phyloP scores from a whole-genome alignment of 2,888 invertebrate species.

The Lasioglossum oenotherae region DNA sequence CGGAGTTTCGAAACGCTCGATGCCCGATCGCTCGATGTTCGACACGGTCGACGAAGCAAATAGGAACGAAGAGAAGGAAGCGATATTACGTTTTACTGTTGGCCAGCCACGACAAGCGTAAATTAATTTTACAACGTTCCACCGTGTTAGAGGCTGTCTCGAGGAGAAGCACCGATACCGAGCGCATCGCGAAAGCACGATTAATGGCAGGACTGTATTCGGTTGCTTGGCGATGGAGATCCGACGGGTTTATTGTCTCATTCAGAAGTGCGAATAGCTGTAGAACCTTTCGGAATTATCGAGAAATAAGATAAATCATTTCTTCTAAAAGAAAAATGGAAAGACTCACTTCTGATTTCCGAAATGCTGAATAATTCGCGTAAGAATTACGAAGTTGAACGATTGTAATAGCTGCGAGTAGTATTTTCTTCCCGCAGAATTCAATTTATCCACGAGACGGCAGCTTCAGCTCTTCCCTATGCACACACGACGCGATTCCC shows the following conservation, averaged over 20 bases:
- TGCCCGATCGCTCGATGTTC: slow-evolving; percentile 38
- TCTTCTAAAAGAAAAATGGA: background rate
- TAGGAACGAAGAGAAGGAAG: slow-evolving; percentile 50
- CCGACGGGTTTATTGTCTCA: background rate
- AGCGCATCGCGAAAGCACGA: slow-evolving; percentile 15
- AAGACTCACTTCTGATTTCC: background rate
- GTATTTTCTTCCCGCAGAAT: background rate
- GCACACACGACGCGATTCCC: slow-evolving; percentile 1
- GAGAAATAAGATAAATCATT: background rate
- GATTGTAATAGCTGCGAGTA: background rate
- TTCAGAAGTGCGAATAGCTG: background rate
- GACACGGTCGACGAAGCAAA: slow-evolving; percentile 50
- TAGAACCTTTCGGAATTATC: background rate
- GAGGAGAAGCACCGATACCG: background rate
- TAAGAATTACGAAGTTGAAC: background rate
- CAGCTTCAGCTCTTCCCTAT: background rate
- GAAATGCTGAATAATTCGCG: background rate
- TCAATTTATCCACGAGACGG: background rate
- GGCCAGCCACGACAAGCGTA: slow-evolving; percentile 62
- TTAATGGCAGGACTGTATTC: background rate
- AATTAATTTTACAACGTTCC: slow-evolving; percentile 64
- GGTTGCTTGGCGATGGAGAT: background rate
- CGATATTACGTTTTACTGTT: slow-evolving; percentile 58
- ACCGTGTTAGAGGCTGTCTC: slow-evolving; percentile 36
- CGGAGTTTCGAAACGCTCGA: background rate